Evolutionary conservation across 1,140 invertebrate species (phyloP).

Genomic region (Conus betulinus): DNA sequence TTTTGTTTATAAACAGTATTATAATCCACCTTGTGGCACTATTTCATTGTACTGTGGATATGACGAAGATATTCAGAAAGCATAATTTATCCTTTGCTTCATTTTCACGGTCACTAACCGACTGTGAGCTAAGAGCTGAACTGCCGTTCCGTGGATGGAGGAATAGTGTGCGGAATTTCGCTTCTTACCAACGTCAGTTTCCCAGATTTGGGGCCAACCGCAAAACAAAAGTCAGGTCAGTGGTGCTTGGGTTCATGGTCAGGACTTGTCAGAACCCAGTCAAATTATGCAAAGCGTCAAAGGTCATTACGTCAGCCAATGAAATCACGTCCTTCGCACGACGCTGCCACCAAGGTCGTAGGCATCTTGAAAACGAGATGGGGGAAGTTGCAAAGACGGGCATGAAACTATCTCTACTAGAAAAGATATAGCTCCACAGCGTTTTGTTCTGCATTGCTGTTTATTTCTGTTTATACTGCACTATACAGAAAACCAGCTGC

Average conservation of each 20-base stretch:
- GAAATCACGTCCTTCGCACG: constrained; percentile 11
- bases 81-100: no score
- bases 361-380: not conserved
- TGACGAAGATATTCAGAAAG: no score
- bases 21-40: not conserved
- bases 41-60: no score
- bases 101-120: no score
- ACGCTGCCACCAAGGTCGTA: not conserved
- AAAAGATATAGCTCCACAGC: not conserved
- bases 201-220: no score
- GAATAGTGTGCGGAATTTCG: no score
- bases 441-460: not conserved
- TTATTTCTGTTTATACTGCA: not conserved
- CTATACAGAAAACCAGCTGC: no score
- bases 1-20: no score
- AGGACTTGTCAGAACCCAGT: not conserved
- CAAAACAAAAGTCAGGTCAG: not conserved
- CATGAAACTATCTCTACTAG: not conserved
- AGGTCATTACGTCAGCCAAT: constrained; percentile 30
- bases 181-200: no score
- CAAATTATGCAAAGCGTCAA: constrained; percentile 28
- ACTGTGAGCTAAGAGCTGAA: no score
- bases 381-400: not conserved
- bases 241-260: not conserved
- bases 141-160: no score